phyloP scores from a whole-genome alignment of 2,113 vertebrate species.

The Carassius gibelio region DNA sequence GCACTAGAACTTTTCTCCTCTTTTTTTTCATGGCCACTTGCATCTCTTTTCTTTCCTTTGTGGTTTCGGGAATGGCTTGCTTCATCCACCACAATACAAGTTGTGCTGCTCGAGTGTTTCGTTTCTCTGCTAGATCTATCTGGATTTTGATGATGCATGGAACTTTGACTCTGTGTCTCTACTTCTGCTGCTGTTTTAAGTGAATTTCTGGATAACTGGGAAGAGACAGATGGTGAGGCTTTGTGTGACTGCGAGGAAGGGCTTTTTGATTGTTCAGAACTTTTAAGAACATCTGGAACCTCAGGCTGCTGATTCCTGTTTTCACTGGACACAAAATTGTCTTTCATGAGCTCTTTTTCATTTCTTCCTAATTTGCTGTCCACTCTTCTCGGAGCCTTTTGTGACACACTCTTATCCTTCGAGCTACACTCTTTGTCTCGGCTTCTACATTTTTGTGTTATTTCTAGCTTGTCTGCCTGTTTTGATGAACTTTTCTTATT shows the following conservation, averaged over 20 bases:
- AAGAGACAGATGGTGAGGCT: neutral
- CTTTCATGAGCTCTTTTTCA: conserved; percentile 68
- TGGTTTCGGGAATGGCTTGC: conserved; percentile 35
- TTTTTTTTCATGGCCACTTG: conserved; percentile 61
- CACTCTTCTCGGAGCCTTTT: conserved; percentile 41
- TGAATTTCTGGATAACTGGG: conserved; percentile 23
- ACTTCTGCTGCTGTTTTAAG: conserved; percentile 32
- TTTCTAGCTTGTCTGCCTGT: conserved; percentile 57
- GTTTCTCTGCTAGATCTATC: conserved; percentile 36
- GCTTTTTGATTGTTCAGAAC: conserved; percentile 66
- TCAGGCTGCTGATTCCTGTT: conserved; percentile 58
- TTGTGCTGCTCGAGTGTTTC: conserved; percentile 57
- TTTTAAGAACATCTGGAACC: conserved; percentile 67
- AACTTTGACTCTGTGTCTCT: conserved; percentile 19
- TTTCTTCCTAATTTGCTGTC: conserved; percentile 67
- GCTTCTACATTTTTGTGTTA: conserved; percentile 63
- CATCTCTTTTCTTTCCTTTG: conserved; percentile 51
- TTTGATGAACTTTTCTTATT: neutral
- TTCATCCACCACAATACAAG: conserved; percentile 50
- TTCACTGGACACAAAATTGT: conserved; percentile 68
- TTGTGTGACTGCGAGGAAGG: conserved; percentile 40
- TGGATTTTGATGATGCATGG: conserved; percentile 42
- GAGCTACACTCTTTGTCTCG: neutral
- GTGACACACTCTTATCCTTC: conserved; percentile 15
- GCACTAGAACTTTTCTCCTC: conserved; percentile 62